Conservation (phyloP, 1,140 invertebrate species). For the Danaus plexippus region DNA sequence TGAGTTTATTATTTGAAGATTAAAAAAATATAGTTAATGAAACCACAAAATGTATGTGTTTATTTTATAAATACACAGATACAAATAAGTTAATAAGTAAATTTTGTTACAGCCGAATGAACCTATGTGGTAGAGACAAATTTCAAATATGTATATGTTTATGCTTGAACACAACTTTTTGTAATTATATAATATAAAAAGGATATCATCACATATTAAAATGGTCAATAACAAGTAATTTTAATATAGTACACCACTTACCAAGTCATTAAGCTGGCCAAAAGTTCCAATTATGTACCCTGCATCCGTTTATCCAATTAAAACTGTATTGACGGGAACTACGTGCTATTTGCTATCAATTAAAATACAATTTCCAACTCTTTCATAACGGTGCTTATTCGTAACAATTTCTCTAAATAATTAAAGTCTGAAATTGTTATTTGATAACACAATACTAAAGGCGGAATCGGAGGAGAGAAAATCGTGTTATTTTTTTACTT, state of each 20-base stretch:
- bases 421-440: constrained; percentile 4
- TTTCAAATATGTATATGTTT: too few species aligned
- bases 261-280: constrained; percentile 27
- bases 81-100: too few species aligned
- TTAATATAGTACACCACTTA: constrained; percentile 21
- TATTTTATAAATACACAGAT: too few species aligned
- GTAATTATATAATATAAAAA: too few species aligned
- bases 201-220: constrained; percentile 9
- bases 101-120: too few species aligned
- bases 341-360: constrained; percentile 27
- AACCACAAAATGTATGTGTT: too few species aligned
- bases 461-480: too few species aligned
- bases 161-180: too few species aligned
- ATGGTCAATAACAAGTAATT: constrained; percentile 19
- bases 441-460: not conserved
- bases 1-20: too few species aligned
- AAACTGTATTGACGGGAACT: constrained; percentile 24
- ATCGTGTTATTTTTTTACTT: too few species aligned
- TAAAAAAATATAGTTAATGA: too few species aligned
- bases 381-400: constrained; percentile 18
- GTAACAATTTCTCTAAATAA: constrained; percentile 14
- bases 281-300: constrained; percentile 30
- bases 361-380: constrained; percentile 27
- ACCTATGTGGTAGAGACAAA: too few species aligned
- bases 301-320: constrained; percentile 29